Evolutionary conservation across 2,797 vertebrate genomes (phyloP).

Genomic region (Lagocephalus sceleratus): DNA sequence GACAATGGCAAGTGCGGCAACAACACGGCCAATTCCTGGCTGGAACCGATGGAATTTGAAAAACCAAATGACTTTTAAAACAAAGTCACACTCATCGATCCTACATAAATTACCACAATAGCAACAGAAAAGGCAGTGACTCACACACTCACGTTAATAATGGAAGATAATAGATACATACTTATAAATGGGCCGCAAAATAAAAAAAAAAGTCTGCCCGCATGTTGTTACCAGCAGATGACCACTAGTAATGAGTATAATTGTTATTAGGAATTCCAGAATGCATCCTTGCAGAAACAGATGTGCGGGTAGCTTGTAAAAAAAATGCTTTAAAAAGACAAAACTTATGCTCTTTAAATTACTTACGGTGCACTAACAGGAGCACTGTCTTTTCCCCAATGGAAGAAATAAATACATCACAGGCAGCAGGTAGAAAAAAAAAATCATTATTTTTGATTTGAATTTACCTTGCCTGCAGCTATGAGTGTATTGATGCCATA

Average conservation of each 20-base stretch:
- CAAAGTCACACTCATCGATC: background rate
- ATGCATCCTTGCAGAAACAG: slow-evolving; percentile 10
- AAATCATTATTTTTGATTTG: slow-evolving; percentile 62
- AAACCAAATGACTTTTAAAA: no score
- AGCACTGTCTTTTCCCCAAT: slow-evolving; percentile 17
- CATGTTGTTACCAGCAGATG: slow-evolving; percentile 11
- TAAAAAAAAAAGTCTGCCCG: slow-evolving; percentile 4
- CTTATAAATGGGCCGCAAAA: slow-evolving; percentile 5
- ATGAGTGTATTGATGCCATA: slow-evolving; percentile 44
- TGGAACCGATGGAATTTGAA: background rate
- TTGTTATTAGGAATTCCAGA: slow-evolving; percentile 21
- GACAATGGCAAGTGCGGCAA: background rate
- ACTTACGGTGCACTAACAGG: slow-evolving; percentile 16
- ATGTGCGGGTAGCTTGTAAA: slow-evolving; percentile 15
- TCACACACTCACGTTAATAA: slow-evolving; percentile 22
- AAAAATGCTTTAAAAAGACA: slow-evolving; percentile 23
- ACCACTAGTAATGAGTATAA: slow-evolving; percentile 14
- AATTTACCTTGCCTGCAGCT: slow-evolving; percentile 65
- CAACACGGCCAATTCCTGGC: background rate
- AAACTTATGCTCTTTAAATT: slow-evolving; percentile 24
- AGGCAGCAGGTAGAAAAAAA: slow-evolving; percentile 41
- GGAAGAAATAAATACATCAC: slow-evolving; percentile 63
- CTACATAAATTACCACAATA: no score
- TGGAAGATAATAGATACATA: slow-evolving; percentile 14
- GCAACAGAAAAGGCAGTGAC: slow-evolving; percentile 20